Evolutionary conservation across 2,888 invertebrate species (phyloP), one percentile per base, ranked within the genome.

Genomic region (Cataglyphis albicans): DNA sequence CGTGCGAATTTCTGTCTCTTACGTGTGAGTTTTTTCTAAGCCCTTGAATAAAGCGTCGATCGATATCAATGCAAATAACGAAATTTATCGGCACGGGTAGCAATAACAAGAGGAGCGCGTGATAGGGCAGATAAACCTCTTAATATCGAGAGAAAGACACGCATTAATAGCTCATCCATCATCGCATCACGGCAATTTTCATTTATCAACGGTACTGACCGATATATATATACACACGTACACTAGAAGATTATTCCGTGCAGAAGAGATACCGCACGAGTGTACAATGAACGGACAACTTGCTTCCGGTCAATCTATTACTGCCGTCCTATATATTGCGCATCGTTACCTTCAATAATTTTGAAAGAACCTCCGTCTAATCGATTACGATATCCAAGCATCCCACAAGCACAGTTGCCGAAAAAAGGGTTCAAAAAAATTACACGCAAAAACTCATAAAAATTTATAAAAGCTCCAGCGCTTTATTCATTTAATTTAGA

Each of bases 301-400:
- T 73, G 55, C 82, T 85, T 78, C 81, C 85, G 82, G 80, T 85
- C 82, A 81, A 87, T 87, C 87, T 80, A 80, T 70, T 80, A 59
- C 52, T 41, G 61, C 52, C 72, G 72, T 63, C 76, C 78, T 74
- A 76, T 78, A 29, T 57, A 67, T 44, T 61, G 38, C 48, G 61
- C 76, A 48, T 78, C 64, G 48, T 35, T 74, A 68, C 64, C 68
- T 48, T 74, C 38, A 55, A 68, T 73, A 68, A 85, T 80, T 80
- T 76, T 61, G 55, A 63, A 82, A 81, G 76, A 82, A 72, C 68
- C 59, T 57, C n/a, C 29, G 21, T 55, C 55, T 59, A 59, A 68
- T 80, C 70, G 78, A 78, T 78, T 57, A 25, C 44, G 78, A 59
- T 64, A 44, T 59, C 32, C 41, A 21, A 59, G 12, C 9, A n/a